Base-by-base conservation (phyloP, 2,113 vertebrate species). In the Chlamydotis undulata region DNA sequence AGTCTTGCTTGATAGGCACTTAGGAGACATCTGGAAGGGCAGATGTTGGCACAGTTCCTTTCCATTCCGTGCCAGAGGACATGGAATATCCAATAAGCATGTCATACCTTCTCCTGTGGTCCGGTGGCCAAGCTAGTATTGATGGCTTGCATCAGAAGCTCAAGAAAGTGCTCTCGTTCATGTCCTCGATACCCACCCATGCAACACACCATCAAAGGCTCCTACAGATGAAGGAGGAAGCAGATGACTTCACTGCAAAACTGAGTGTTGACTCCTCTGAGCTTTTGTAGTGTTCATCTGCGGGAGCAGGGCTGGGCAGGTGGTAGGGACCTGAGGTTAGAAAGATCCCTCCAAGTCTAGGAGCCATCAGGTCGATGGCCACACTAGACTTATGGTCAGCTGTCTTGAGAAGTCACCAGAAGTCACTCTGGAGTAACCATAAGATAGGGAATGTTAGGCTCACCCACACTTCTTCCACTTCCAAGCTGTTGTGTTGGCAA, bases 111-210 rank as follows among this genome's bases (percentile, higher is more conserved):
- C 1, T 57, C 14, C 74, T 10, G 0, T 14, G 64, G 45, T 22
- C 56, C 56, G 45, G 19, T 26, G 25, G 65, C 41, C 84, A 49
- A n/a, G 10, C 15, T 26, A 31, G 47, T n/a, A 13, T 1, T 12
- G 69, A 11, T 47, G 37, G 12, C 31, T 50, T 13, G 10, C 35
- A 39, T 2, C 23, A 64, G 61, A 31, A 61, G 5, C 31, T 57
- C 41, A 19, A 59, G 28, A 25, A 64, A 67, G 26, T 1, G 3
- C 7, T 25, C 29, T 45, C 3, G 1, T 5, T 26, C 0, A 0
- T 37, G 19, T 53, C 41, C 69, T 63, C 2, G 1, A 35, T 16
- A 43, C 8, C 8, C 24, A 53, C 12, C 6, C 35, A n/a, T 45
- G n/a, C 33, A 52, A 45, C 6, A 14, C 35, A 12, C 12, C 64